Evolutionary conservation across 2,888 invertebrate genomes (phyloP), one percentile per base, ranked within the genome.

Genomic region (Blera fallax): DNA sequence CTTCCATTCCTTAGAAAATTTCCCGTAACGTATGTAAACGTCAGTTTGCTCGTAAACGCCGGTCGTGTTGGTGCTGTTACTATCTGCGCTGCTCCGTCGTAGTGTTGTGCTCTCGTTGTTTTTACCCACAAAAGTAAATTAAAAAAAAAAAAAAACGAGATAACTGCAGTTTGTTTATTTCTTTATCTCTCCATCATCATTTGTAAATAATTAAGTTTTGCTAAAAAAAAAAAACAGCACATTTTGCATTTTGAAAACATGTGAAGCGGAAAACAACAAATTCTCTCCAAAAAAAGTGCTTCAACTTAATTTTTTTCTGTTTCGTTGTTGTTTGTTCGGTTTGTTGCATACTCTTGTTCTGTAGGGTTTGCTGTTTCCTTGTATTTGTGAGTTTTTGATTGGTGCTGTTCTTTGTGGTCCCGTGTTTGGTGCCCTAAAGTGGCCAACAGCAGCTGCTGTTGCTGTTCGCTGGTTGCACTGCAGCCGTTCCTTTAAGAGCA

Each of bases 41-140:
- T 84, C 84, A 84, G 84, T 84, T 84, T 74, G 56, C 50, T 84
- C 70, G 64, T 80, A 84, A 80, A 80, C 80, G 80, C 84, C 84
- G 84, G 84, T 84, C 80, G 84, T 64, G 69, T 84, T 80, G 84
- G 84, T 84, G 84, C 74, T 84, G 73, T 40, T 40, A 48, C 27
- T 64, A 34, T 45, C 21, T 65, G 72, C 50, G 56, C 74, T 76
- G 27, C 54, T 8, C 34, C 40, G 11, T 34, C 62, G 58, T 29
- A 62, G 40, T 45, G 32, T 62, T 54, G 45, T 73, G 60, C 54
- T 77, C 54, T 77, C 65, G 64, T 65, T 65, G 34, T 74, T 65
- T 50, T 52, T 37, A 29, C 40, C 40, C 29, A 34, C 16, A 10
- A 60, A 78, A 70, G 16, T 24, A 14, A 72, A 32, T 29, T 21